A percentile compares a stretch with the other conserved stretches of the same genome.
phyloP scores from a whole-genome alignment of 2,797 vertebrate genomes.

The Melanotaenia boesemani region DNA sequence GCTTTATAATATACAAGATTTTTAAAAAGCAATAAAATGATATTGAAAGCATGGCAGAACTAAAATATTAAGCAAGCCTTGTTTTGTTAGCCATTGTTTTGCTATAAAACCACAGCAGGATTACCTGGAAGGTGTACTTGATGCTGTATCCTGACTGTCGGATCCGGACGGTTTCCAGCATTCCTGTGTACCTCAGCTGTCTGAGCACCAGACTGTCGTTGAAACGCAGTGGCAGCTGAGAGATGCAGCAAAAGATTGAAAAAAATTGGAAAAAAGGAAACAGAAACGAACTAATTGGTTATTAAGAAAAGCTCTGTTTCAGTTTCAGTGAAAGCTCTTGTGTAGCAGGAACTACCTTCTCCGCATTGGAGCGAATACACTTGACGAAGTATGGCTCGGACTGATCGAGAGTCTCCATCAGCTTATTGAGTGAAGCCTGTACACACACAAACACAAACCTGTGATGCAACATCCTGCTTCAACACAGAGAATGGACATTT shows the following conservation, averaged over 20 bases:
- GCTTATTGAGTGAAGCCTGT: constrained; percentile 93
- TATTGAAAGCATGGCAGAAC: background rate
- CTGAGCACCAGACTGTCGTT: constrained; percentile 91
- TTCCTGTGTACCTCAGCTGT: constrained; percentile 95
- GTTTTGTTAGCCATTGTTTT: background rate
- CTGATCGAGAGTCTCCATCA: constrained; percentile 97
- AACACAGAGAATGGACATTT: background rate
- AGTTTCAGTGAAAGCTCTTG: background rate
- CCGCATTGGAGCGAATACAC: constrained; percentile 96
- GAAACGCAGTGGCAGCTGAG: constrained; percentile 92
- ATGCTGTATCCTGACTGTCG: constrained; percentile 96
- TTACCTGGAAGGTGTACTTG: constrained; percentile 95
- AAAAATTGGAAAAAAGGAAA: background rate
- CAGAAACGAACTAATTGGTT: background rate
- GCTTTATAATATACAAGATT: background rate
- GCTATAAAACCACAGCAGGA: background rate
- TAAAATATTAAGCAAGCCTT: background rate
- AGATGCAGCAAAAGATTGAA: background rate
- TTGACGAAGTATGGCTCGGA: constrained; percentile 98
- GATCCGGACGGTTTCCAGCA: constrained; percentile 96
- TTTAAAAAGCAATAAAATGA: background rate
- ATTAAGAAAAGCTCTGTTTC: background rate
- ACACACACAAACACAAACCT: constrained; percentile 27
- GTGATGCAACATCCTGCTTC: background rate
- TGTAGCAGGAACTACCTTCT: constrained; percentile 86